Evolutionary conservation across 2,888 invertebrate species (phyloP).

Genomic region (Cataglyphis rosenhaueri): DNA sequence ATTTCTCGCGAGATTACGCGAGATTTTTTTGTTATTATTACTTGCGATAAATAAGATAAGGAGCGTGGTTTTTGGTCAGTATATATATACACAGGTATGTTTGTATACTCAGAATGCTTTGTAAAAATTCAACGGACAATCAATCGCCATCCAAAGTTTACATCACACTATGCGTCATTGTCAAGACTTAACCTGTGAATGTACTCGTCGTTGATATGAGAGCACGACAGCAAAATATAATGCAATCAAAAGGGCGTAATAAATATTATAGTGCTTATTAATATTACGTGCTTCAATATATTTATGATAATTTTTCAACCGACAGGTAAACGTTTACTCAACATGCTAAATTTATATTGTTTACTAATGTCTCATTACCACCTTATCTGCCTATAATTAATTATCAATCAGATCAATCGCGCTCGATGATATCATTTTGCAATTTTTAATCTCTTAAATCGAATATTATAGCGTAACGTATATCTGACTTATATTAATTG

Average conservation of each 20-base stretch:
- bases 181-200: conserved; percentile 34
- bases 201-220: not conserved
- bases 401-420: conserved; percentile 41
- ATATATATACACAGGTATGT: too few species aligned
- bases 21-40: not conserved
- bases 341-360: not conserved
- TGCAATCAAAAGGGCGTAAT: not conserved
- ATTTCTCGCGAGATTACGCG: not conserved
- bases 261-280: conserved; percentile 10
- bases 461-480: not conserved
- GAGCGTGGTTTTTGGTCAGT: not conserved
- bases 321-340: conserved; percentile 1
- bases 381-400: conserved; percentile 40
- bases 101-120: not conserved
- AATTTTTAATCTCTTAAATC: not conserved
- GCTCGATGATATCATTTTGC: not conserved
- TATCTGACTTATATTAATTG: not conserved
- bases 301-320: conserved; percentile 19
- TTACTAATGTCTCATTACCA: conserved; percentile 4
- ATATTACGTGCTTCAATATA: not conserved
- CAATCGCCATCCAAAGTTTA: not conserved
- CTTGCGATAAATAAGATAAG: conserved; percentile 7
- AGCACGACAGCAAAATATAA: conserved; percentile 15
- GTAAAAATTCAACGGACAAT: not conserved
- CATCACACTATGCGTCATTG: conserved; percentile 4